Evolutionary conservation across 2,113 vertebrate species (phyloP).

Genomic region (Periophthalmodon schlosseri): DNA sequence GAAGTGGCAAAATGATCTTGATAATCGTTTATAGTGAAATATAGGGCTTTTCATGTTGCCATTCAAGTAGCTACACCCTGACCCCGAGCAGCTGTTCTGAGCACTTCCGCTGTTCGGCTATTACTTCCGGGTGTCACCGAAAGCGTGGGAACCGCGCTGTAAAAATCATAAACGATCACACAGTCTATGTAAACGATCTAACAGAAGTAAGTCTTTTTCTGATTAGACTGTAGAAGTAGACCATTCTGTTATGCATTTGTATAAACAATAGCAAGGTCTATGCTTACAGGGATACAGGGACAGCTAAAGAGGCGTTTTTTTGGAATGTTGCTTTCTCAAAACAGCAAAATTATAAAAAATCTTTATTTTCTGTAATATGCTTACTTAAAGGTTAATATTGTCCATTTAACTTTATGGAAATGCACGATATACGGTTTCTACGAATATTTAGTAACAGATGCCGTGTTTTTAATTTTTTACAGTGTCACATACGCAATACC

Average conservation of each 20-base stretch:
- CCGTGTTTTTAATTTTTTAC: neutral
- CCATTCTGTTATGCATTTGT: neutral
- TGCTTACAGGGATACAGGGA: neutral
- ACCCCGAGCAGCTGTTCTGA: neutral
- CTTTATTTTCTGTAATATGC: neutral
- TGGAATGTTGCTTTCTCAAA: neutral
- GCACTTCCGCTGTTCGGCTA: neutral
- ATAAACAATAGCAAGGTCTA: neutral
- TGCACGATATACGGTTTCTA: too few relatives aligned
- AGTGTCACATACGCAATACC: conserved; percentile 10
- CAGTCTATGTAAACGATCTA: too few relatives aligned
- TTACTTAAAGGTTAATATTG: neutral
- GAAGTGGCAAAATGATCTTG: neutral
- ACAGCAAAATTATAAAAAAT: neutral
- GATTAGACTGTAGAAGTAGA: too few relatives aligned
- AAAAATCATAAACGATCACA: neutral
- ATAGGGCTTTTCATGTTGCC: neutral
- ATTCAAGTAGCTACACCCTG: neutral
- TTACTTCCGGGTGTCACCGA: neutral
- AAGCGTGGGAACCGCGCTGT: neutral
- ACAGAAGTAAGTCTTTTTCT: neutral
- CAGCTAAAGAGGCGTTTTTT: neutral
- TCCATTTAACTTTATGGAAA: neutral
- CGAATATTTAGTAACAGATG: neutral
- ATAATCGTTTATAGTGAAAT: neutral